Evolutionary conservation across 2,888 invertebrate species (phyloP).

Genomic region (Rhamnusium bicolor): DNA sequence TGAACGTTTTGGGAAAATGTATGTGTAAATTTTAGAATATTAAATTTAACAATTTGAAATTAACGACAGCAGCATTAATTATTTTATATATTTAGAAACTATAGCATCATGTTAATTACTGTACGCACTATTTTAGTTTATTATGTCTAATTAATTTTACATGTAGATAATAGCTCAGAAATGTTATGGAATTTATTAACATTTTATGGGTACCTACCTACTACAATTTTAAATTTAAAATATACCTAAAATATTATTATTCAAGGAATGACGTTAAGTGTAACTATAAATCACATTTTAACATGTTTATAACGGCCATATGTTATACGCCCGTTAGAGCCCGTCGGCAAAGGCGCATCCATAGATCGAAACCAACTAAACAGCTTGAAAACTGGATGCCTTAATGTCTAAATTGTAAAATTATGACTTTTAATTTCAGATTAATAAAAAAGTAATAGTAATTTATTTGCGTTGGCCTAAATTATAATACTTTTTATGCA

Average conservation of each 20-base stretch:
- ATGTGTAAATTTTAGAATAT: no score
- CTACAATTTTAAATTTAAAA: constrained; percentile 11
- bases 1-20: no score
- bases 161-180: not conserved
- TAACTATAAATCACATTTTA: constrained; percentile 56
- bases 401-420: constrained; percentile 45
- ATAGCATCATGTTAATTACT: no score
- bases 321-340: constrained; percentile 52
- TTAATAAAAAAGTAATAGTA: not conserved
- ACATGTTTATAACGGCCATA: constrained; percentile 61
- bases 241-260: constrained; percentile 49
- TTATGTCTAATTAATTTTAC: not conserved
- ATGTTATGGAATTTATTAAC: not conserved
- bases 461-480: constrained; percentile 6
- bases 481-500: constrained; percentile 7
- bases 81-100: no score
- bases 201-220: not conserved
- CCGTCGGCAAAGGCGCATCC: constrained; percentile 44
- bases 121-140: not conserved
- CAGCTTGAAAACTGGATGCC: constrained; percentile 46
- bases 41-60: no score
- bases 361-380: constrained; percentile 42
- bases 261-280: constrained; percentile 55
- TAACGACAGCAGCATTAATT: no score
- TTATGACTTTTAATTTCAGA: constrained; percentile 47